Percentiles rank a stretch among this genome's conserved stretches.
These are phyloP conservation scores for Neelides folsomi DNA, from an alignment of 2,888 invertebrate species.

Conservation along the genomic window DNA sequence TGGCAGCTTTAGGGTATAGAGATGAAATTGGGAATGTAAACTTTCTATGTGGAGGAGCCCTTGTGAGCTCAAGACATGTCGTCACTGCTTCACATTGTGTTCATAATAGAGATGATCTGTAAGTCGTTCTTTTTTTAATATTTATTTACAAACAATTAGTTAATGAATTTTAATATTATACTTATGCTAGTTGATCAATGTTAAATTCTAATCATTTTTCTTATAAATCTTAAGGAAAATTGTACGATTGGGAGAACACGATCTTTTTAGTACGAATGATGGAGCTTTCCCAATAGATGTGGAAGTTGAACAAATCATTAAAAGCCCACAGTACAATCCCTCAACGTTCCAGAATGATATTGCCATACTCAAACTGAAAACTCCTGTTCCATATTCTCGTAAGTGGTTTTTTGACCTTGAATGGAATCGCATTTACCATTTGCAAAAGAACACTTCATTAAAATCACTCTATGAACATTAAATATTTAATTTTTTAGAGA, in stretches of 20 bases:
- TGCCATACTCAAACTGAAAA: slow-evolving; percentile 53
- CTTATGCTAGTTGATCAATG: too few relatives aligned
- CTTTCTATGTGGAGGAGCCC: slow-evolving; percentile 52
- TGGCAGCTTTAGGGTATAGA: slow-evolving; percentile 57
- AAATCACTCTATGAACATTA: not conserved
- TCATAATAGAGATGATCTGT: slow-evolving; percentile 47
- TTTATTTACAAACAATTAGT: too few relatives aligned
- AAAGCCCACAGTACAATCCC: slow-evolving; percentile 56
- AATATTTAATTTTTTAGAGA: slow-evolving; percentile 1
- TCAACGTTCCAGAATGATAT: slow-evolving; percentile 59
- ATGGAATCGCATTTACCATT: too few relatives aligned
- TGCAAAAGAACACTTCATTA: too few relatives aligned
- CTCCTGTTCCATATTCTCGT: slow-evolving; percentile 48
- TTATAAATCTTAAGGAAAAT: slow-evolving; percentile 42
- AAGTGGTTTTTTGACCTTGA: slow-evolving; percentile 35
- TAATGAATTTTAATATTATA: too few relatives aligned
- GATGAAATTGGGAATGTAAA: slow-evolving; percentile 32
- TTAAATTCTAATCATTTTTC: too few relatives aligned
- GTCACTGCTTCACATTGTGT: slow-evolving; percentile 70
- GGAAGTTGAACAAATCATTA: slow-evolving; percentile 45
- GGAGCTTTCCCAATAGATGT: slow-evolving; percentile 50
- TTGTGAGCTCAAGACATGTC: slow-evolving; percentile 54
- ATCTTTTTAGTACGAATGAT: slow-evolving; percentile 50
- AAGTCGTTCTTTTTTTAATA: slow-evolving; percentile 36
- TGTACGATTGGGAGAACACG: slow-evolving; percentile 65